Conservation (phyloP, 1,140 invertebrate genomes). For the Panagrolaimus sp. region DNA sequence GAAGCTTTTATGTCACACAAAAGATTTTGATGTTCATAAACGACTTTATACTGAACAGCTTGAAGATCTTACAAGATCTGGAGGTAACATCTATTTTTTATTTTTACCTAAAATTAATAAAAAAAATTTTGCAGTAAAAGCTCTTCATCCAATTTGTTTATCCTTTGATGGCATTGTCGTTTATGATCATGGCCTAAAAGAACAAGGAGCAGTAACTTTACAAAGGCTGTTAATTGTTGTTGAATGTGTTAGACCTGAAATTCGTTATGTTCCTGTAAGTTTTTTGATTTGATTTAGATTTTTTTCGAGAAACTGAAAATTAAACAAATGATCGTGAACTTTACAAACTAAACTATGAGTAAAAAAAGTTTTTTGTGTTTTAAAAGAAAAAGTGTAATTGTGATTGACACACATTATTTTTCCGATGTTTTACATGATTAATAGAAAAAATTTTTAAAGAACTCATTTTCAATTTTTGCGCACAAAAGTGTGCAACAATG, state of each 20-base stretch:
- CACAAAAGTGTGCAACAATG: no score
- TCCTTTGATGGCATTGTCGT: constrained; percentile 54
- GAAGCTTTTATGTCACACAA: constrained; percentile 48
- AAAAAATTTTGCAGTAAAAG: constrained; percentile 44
- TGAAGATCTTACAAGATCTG: constrained; percentile 42
- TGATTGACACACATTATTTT: no score
- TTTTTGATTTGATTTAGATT: constrained; percentile 12
- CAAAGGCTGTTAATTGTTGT: constrained; percentile 55
- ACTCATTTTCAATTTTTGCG: no score
- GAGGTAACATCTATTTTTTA: constrained; percentile 39
- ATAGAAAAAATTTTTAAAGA: no score
- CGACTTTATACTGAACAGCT: constrained; percentile 46
- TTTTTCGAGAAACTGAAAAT: no score
- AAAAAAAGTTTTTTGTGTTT: no score
- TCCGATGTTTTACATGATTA: no score
- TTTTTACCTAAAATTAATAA: constrained; percentile 14
- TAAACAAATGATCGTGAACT: no score
- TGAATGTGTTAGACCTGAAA: constrained; percentile 53
- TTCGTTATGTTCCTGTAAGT: constrained; percentile 56
- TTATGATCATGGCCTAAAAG: constrained; percentile 53
- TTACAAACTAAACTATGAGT: no score
- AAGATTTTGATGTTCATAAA: constrained; percentile 51
- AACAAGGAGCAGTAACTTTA: constrained; percentile 48
- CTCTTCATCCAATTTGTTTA: constrained; percentile 37
- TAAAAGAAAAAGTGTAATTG: no score